Conservation (phyloP, 2,113 vertebrate genomes). For the Coracopsis vasa region DNA sequence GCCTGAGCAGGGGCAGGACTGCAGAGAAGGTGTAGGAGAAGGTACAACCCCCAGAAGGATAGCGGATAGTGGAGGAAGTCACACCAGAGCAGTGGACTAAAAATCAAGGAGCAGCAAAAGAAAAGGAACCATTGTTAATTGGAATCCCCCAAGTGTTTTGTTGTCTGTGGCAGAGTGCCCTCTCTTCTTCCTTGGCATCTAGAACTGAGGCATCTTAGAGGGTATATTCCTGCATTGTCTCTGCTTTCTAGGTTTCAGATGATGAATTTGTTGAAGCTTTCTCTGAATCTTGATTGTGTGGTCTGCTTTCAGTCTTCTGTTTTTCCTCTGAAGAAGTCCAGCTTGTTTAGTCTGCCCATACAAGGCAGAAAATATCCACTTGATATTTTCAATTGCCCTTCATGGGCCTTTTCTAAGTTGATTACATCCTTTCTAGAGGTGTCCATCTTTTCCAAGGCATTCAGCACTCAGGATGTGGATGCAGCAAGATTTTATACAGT, state of each 20-base stretch:
- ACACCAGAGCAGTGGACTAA: not conserved
- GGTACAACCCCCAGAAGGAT: not conserved
- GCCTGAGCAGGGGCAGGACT: not conserved
- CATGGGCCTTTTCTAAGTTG: not conserved
- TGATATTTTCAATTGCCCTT: not conserved
- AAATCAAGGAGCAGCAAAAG: not conserved
- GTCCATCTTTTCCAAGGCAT: not conserved
- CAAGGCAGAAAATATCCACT: not conserved
- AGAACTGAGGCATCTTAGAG: not conserved
- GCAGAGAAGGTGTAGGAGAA: not conserved
- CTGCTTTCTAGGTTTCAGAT: not conserved
- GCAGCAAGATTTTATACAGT: not conserved
- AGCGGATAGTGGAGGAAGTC: not conserved
- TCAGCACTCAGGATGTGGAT: not conserved
- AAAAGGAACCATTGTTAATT: not conserved
- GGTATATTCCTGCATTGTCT: not conserved
- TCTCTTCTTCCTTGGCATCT: not conserved
- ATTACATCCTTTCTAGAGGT: not conserved
- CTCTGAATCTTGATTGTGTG: not conserved
- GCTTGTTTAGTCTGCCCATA: not conserved
- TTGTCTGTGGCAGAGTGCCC: accelerated
- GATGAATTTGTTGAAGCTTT: not conserved
- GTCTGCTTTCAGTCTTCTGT: not conserved
- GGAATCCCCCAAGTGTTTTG: not conserved
- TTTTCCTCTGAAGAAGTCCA: not conserved